Evolutionary conservation across 2,888 invertebrate genomes (phyloP).

Genomic region (Pachymerium ferrugineum): DNA sequence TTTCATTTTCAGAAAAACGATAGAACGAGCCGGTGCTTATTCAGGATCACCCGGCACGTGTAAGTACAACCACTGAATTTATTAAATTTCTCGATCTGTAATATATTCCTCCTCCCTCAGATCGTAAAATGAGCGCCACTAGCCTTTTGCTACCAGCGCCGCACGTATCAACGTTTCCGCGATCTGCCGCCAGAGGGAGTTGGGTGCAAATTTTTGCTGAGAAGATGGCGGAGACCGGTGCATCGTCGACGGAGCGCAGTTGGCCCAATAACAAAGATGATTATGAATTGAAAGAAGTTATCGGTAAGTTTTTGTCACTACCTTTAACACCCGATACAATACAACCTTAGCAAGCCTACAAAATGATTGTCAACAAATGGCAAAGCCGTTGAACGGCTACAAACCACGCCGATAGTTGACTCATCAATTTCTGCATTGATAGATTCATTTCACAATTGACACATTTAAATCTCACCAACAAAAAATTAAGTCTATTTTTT

Average conservation of each 20-base stretch:
- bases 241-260: constrained; percentile 43
- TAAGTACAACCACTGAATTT: not conserved
- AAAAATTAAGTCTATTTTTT: too few relatives aligned
- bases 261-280: constrained; percentile 90
- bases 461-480: not conserved
- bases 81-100: not conserved
- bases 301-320: constrained; percentile 60
- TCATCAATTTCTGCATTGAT: not conserved
- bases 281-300: constrained; percentile 88
- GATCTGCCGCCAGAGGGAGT: constrained; percentile 41
- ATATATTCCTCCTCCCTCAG: constrained; percentile 40
- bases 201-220: constrained; percentile 56
- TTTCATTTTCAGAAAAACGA: constrained; percentile 53
- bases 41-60: constrained; percentile 58
- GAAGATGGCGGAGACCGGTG: constrained; percentile 54
- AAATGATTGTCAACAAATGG: not conserved
- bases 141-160: constrained; percentile 39
- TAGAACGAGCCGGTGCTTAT: constrained; percentile 54
- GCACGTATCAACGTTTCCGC: constrained; percentile 30
- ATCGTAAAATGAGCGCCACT: constrained; percentile 53
- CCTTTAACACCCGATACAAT: not conserved
- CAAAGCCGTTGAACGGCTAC: not conserved
- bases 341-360: not conserved
- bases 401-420: not conserved
- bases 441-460: not conserved